Base-by-base conservation (phyloP, 1,140 invertebrate species). In the Anoplophora glabripennis region DNA sequence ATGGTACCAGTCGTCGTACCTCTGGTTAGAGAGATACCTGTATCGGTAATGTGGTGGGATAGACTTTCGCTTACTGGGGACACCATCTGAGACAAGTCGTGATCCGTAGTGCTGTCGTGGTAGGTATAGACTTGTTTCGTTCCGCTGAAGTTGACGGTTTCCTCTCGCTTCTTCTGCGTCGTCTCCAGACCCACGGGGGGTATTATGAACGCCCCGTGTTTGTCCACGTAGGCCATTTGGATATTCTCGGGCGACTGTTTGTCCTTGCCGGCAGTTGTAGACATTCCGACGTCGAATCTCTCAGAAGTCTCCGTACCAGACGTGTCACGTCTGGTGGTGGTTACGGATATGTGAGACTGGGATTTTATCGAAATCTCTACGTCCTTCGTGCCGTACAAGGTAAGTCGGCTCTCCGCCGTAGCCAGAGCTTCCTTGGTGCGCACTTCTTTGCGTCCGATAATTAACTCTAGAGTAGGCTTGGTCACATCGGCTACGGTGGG, bases 311-410 rank as follows among this genome's bases (percentile, higher is more conserved):
- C 75, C 34, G 65, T 72, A 9, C 76, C 76, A 28, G 70, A 71
- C 42, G 66, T 68, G 60, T 78, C 76, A 14, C 71, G 68, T 17
- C 67, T 61, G 4, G 70, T 76, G 7, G 75, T 77, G 5, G 77
- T 80, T 9, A 80, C 72, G 36, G 75, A 79, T 47, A 81, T 81
- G 52, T 79, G 77, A 11, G 79, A 80, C 67, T 81, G 75, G 12
- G 79, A 79, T 46, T 74, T 74, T 48, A 80, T 80, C 5, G 78
- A 79, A 52, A 80, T 81, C 72, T 81, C 77, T 12, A 80, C 73
- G 63, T 80, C 76, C 48, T 73, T 71, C 3, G 75, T 71, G 35
- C 77, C 73, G 58, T 79, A 80, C 5, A 80, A 61, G 11, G 77
- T 80, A 8, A 80, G 65, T 17, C 75, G 66, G 66, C 78, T 80